These are phyloP conservation scores for Erpornis zantholeuca DNA, from an alignment of 2,113 vertebrate genomes.

Conservation along the genomic window DNA sequence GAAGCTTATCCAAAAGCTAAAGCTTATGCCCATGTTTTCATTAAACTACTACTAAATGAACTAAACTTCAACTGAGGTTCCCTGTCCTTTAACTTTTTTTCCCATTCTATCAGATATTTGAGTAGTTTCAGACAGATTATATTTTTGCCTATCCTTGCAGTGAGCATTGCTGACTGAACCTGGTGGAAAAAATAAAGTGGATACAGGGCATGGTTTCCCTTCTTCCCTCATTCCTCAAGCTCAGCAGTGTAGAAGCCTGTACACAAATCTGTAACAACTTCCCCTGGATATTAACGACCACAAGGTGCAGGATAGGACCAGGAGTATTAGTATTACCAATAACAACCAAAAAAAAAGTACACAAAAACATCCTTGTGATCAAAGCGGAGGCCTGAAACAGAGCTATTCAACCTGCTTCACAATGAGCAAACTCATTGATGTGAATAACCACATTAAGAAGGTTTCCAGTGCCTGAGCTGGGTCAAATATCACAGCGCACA, in stretches of 20 bases:
- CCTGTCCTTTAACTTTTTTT: background rate
- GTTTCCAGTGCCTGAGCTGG: background rate
- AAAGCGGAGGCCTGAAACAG: background rate
- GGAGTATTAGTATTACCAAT: background rate
- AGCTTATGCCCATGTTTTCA: background rate
- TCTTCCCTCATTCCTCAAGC: background rate
- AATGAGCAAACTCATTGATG: background rate
- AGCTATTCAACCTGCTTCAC: background rate
- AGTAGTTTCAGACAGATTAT: background rate
- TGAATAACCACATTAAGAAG: background rate
- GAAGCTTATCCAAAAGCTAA: background rate
- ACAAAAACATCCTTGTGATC: background rate
- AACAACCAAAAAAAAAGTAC: background rate
- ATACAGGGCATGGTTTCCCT: background rate
- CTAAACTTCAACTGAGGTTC: background rate
- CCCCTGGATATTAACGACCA: background rate
- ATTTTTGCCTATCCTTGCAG: background rate
- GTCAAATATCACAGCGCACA: background rate
- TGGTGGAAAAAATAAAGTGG: background rate
- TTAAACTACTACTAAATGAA: background rate
- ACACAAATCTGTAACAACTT: accelerated
- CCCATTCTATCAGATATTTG: background rate
- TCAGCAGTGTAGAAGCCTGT: background rate
- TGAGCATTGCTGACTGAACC: background rate
- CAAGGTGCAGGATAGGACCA: background rate